phyloP scores from a whole-genome alignment of 1,140 invertebrate genomes.

The Papilio aristodemus region DNA sequence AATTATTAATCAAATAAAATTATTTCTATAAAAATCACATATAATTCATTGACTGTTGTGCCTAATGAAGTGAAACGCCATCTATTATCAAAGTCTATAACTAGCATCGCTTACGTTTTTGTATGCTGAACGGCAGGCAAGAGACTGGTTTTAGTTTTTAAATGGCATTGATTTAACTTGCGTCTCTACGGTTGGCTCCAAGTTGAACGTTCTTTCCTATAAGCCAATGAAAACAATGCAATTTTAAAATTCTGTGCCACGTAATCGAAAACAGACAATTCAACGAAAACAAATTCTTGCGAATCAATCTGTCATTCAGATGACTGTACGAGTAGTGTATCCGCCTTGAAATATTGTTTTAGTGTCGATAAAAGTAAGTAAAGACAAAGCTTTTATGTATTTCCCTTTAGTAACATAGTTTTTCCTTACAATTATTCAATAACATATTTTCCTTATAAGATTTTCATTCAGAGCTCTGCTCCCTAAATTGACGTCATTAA shows the following conservation, averaged over 20 bases:
- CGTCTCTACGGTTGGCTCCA: neutral
- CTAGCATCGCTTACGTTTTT: neutral
- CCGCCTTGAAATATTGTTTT: constrained; percentile 62
- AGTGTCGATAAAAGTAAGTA: constrained; percentile 70
- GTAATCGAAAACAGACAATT: constrained; percentile 48
- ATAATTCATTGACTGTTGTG: too few relatives aligned
- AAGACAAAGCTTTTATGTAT: constrained; percentile 29
- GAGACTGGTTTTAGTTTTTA: constrained; percentile 7
- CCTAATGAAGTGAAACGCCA: neutral
- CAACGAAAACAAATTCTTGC: constrained; percentile 66
- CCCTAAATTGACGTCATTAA: constrained; percentile 67
- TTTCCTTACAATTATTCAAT: neutral
- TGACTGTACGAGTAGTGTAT: constrained; percentile 71
- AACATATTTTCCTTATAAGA: constrained; percentile 3
- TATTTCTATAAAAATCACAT: too few relatives aligned
- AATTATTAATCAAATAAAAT: too few relatives aligned
- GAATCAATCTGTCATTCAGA: constrained; percentile 68
- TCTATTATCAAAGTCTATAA: neutral
- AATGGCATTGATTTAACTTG: constrained; percentile 24
- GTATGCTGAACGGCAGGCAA: neutral
- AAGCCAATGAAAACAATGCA: constrained; percentile 37
- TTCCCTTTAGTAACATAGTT: constrained; percentile 3
- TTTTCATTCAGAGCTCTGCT: constrained; percentile 35
- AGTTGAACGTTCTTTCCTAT: neutral
- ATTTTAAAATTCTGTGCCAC: constrained; percentile 43